Conservation (phyloP, 2,888 invertebrate genomes). For the Anarsia innoxiella region DNA sequence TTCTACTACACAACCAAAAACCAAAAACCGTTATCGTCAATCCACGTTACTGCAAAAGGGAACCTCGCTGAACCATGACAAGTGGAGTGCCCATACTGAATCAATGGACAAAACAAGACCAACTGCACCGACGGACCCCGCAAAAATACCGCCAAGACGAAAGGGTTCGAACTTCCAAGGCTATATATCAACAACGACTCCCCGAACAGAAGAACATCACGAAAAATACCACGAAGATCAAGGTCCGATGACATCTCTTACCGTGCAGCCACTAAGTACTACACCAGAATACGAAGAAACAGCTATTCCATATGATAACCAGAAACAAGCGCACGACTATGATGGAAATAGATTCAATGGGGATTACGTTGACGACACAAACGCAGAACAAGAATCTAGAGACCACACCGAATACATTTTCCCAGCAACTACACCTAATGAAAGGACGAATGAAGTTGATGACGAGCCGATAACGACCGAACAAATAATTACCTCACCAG, state of each 20-base stretch:
- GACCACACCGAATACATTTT: slow-evolving; percentile 42
- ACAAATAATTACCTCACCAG: slow-evolving; percentile 28
- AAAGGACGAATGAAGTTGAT: slow-evolving; percentile 30
- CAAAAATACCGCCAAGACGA: slow-evolving; percentile 37
- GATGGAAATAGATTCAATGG: slow-evolving; percentile 22
- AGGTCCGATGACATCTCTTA: slow-evolving; percentile 17
- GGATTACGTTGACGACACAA: slow-evolving; percentile 16
- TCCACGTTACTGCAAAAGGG: slow-evolving; percentile 60
- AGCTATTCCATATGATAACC: slow-evolving; percentile 27
- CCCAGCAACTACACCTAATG: slow-evolving; percentile 20
- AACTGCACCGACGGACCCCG: slow-evolving; percentile 19
- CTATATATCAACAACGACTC: slow-evolving; percentile 40
- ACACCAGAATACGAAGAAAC: slow-evolving; percentile 27
- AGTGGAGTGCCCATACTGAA: slow-evolving; percentile 36
- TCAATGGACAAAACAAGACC: slow-evolving; percentile 32
- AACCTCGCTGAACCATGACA: slow-evolving; percentile 65
- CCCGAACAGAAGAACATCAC: slow-evolving; percentile 34
- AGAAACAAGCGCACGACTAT: slow-evolving; percentile 22
- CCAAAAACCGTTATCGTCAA: slow-evolving; percentile 56
- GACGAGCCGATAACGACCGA: slow-evolving; percentile 30
- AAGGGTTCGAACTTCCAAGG: slow-evolving; percentile 65
- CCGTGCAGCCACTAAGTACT: slow-evolving; percentile 18
- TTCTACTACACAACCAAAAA: slow-evolving; percentile 29
- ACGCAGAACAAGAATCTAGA: slow-evolving; percentile 33
- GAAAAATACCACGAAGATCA: slow-evolving; percentile 21